Evolutionary conservation across 2,888 invertebrate species (phyloP).

Genomic region (Drosophila hawaiiensis): DNA sequence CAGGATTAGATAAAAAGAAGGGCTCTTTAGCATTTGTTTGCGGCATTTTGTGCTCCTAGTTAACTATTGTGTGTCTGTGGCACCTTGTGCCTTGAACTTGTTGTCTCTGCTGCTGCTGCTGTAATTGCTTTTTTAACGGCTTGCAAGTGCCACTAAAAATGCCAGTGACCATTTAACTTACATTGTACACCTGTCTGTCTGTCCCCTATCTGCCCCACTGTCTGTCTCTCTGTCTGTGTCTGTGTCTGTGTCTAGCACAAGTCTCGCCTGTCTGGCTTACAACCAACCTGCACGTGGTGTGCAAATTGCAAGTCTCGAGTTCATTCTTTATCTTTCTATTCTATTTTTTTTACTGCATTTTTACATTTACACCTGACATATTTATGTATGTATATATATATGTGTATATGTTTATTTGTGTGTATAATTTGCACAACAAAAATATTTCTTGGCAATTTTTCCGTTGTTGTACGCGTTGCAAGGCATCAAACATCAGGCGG

Average conservation of each 20-base stretch:
- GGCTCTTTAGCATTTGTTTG: conserved; percentile 28
- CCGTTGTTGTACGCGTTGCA: conserved; percentile 16
- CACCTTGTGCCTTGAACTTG: conserved; percentile 48
- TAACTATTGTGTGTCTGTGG: conserved; percentile 3
- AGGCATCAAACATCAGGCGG: conserved; percentile 15
- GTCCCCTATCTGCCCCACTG: conserved; percentile 16
- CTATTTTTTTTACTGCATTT: conserved; percentile 19
- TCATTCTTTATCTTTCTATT: conserved; percentile 11
- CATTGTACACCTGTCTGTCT: conserved; percentile 9
- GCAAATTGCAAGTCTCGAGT: conserved; percentile 17
- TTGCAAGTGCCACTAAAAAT: conserved; percentile 59
- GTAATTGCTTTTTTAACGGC: conserved; percentile 52
- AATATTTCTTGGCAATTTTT: conserved; percentile 29
- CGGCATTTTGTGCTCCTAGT: conserved; percentile 4
- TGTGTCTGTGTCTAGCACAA: conserved; percentile 25
- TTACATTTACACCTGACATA: conserved; percentile 1
- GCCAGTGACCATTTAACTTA: conserved; percentile 69
- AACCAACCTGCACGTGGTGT: conserved; percentile 35
- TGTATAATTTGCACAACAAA: conserved; percentile 33
- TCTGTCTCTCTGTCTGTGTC: conserved; percentile 20
- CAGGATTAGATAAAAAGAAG: conserved; percentile 21
- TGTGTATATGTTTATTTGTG: neutral
- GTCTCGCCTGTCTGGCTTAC: conserved; percentile 27
- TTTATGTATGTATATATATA: neutral
- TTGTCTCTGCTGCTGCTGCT: conserved; percentile 26